Conservation (phyloP, 2,888 invertebrate genomes). For the Lasioglossum calceatum region DNA sequence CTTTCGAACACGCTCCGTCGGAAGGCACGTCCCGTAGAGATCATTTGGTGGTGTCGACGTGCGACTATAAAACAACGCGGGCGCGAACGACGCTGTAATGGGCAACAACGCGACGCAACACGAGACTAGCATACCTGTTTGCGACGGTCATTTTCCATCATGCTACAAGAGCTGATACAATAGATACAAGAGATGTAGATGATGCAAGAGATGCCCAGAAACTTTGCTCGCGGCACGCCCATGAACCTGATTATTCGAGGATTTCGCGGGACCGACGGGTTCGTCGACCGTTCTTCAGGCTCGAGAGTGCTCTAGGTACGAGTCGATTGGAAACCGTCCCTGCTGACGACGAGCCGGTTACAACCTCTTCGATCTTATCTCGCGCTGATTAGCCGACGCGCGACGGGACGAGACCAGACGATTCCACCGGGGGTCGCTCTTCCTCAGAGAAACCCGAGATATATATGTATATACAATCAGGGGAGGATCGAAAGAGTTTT, state of each 20-base stretch:
- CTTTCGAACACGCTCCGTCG: background rate
- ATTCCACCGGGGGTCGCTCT: background rate
- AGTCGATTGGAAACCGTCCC: background rate
- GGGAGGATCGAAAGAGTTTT: background rate
- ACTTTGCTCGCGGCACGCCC: too few relatives aligned
- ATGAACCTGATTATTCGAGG: too few relatives aligned
- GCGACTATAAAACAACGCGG: background rate
- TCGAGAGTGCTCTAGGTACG: background rate
- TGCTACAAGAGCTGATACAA: too few relatives aligned
- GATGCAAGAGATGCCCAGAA: too few relatives aligned
- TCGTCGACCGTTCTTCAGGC: background rate
- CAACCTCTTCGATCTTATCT: constrained; percentile 14
- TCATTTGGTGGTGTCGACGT: background rate
- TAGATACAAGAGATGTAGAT: too few relatives aligned
- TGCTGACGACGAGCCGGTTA: background rate
- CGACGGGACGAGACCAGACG: background rate
- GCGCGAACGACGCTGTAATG: background rate
- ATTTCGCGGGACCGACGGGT: background rate
- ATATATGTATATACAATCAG: background rate
- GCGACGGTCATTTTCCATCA: background rate
- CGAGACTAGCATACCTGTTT: background rate
- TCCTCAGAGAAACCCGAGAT: background rate
- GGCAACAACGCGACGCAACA: background rate
- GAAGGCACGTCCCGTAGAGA: background rate
- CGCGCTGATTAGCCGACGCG: background rate